Base-by-base conservation (phyloP, 2,797 vertebrate genomes). In the Streptopelia turtur region DNA sequence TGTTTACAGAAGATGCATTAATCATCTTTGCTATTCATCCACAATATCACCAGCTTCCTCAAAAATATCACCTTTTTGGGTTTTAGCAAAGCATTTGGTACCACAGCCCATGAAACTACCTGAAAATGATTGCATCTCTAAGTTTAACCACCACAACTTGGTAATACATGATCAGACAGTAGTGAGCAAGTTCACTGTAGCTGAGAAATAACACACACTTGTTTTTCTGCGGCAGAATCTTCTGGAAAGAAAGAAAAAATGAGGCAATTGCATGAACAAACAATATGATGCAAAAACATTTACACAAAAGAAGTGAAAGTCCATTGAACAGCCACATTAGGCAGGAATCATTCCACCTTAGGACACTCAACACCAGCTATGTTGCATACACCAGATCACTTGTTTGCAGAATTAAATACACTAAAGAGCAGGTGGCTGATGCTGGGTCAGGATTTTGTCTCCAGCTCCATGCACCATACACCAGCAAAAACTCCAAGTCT, bases 1-100 rank as follows among this genome's bases (percentile, higher is more conserved):
- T 49, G 55, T 83, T 88, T 94, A 77, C 53, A 83, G 69, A 47
- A 83, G 39, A 76, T 43, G 53, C 31, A 43, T 65, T 84, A n/a
- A 55, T 60, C 41, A 47, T 56, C 78, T 79, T 53, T 45, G 52
- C 14, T 76, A 28, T 87, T 84, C 21, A 16, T 66, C 45, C 39
- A 22, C 35, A 75, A 45, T 9, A 13, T 24, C 59, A 91, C 23
- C 6, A 66, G 56, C 28, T 30, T 8, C 74, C 39, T 63, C 31
- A 79, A 90, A 83, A 82, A 77, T 13, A 64, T 27, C 35, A 76
- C 15, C 30, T 77, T 87, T 39, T 17, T 3, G 49, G 25, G 18
- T 18, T 61, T 83, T 55, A 83, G 61, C 20, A 74, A 87, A 90
- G 43, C 21, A 53, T 50, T 43, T 53, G 8, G 22, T 50, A 50